Conservation (phyloP, 2,797 vertebrate genomes). For the Onychomys torridus region DNA sequence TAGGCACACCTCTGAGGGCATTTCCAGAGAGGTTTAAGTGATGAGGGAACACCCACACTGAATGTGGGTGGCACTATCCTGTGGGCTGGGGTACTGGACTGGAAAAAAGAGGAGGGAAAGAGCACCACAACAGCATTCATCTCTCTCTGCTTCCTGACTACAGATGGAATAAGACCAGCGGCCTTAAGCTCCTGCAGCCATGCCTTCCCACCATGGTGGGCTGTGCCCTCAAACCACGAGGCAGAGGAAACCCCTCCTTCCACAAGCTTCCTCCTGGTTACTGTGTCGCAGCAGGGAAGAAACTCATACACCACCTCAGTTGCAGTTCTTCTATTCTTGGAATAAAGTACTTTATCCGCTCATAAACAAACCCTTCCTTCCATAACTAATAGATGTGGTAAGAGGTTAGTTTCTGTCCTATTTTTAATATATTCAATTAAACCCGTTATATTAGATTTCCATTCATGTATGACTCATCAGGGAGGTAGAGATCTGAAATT, state of each 20-base stretch:
- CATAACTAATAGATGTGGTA: not conserved
- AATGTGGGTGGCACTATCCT: not conserved
- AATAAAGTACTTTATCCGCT: not conserved
- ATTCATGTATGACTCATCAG: not conserved
- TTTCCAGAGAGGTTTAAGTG: not conserved
- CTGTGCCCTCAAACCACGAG: not conserved
- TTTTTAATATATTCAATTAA: slow-evolving; percentile 10
- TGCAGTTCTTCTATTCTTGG: not conserved
- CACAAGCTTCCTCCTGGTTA: not conserved
- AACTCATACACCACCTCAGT: not conserved
- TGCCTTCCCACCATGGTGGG: no score
- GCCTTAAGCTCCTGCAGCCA: not conserved
- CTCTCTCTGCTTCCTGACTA: not conserved
- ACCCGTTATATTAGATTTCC: not conserved
- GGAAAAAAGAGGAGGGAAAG: not conserved
- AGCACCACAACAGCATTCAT: no score
- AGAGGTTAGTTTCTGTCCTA: not conserved
- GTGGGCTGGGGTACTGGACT: not conserved
- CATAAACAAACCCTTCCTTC: not conserved
- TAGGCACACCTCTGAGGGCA: not conserved
- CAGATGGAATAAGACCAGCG: not conserved
- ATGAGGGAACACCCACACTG: not conserved
- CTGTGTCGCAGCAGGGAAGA: not conserved
- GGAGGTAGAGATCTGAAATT: not conserved
- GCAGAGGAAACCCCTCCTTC: not conserved